A percentile compares a stretch with the other conserved stretches of the same genome.
Conservation (phyloP, 2,113 vertebrate species). For the Oriolus oriolus region DNA sequence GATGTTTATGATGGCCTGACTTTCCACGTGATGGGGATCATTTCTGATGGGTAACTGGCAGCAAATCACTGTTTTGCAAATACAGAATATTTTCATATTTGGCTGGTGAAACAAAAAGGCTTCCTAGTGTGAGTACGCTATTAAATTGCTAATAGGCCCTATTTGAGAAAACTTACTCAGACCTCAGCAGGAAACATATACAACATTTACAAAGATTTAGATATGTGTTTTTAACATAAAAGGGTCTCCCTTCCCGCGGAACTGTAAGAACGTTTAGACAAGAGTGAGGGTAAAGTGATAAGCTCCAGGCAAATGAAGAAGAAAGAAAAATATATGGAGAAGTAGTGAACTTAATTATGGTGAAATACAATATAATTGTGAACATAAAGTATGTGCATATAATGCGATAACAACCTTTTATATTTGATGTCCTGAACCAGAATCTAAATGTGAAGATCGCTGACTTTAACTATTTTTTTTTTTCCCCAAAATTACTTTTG, state of each 20-base stretch:
- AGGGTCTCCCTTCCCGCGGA: neutral
- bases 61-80: neutral
- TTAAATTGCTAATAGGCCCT: conserved; percentile 51
- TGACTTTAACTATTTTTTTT: too few relatives aligned
- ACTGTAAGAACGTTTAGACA: neutral
- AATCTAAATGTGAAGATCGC: neutral
- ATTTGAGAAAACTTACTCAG: conserved; percentile 2
- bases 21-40: neutral
- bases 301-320: neutral
- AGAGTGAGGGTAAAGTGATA: neutral
- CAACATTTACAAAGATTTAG: neutral
- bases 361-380: neutral
- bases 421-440: neutral
- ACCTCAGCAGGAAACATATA: neutral
- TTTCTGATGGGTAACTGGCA: neutral
- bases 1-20: neutral
- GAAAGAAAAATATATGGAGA: neutral
- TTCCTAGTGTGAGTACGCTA: conserved; percentile 26
- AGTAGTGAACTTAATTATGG: neutral
- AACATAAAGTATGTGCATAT: neutral
- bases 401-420: neutral
- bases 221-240: neutral
- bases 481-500: neutral
- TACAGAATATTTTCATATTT: neutral
- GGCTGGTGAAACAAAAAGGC: conserved; percentile 19